A percentile compares a stretch with the other conserved stretches of the same genome.
Conservation (phyloP, 2,888 invertebrate species). For the Yponomeuta cagnagella region DNA sequence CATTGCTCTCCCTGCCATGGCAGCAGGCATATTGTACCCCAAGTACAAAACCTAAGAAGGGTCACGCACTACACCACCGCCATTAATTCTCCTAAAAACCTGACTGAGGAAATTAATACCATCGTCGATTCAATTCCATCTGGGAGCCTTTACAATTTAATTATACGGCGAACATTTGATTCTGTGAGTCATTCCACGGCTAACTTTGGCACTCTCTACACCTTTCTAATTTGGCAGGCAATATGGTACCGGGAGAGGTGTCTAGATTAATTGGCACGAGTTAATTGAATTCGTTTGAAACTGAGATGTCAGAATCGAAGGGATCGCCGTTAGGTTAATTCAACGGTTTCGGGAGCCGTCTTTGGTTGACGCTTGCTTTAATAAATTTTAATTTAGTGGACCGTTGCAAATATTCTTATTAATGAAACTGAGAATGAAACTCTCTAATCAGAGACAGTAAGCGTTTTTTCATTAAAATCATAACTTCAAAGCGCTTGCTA, state of each 20-base stretch:
- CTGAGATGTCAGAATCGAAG: neutral
- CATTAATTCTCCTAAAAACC: constrained; percentile 48
- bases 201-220: constrained; percentile 2
- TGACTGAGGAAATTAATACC: constrained; percentile 50
- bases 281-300: constrained; percentile 8
- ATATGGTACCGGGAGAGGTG: constrained; percentile 5
- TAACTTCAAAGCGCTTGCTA: constrained; percentile 3
- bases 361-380: neutral
- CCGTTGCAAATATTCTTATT: no score
- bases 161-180: constrained; percentile 45
- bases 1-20: neutral
- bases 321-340: neutral
- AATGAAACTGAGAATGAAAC: neutral
- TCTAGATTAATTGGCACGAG: constrained; percentile 10
- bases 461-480: neutral
- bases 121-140: constrained; percentile 45
- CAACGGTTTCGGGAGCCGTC: neutral
- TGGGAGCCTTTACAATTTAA: constrained; percentile 50
- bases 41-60: neutral
- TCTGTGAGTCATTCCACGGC: constrained; percentile 9
- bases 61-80: constrained; percentile 20
- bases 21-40: neutral
- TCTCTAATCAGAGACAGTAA: neutral
- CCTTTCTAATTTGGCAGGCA: constrained; percentile 4
- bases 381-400: no score